A percentile compares a stretch with the other conserved stretches of the same genome.
These are phyloP conservation scores for Sericinus montela DNA, from an alignment of 2,888 invertebrate species.

Conservation along the genomic window DNA sequence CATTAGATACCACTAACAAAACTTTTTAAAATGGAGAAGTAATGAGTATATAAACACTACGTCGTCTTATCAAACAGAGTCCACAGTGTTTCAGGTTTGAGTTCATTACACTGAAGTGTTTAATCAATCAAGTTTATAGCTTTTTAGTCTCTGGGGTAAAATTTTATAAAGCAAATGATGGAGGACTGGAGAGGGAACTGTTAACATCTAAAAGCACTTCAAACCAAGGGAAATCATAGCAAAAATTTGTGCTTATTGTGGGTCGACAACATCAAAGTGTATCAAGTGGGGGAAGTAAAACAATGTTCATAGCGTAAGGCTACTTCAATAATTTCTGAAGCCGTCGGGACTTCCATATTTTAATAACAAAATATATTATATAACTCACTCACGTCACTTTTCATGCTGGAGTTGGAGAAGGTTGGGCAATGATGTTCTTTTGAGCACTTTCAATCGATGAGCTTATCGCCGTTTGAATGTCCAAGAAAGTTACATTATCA, in stretches of 20 bases:
- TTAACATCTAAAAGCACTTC: constrained; percentile 4
- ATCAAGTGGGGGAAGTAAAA: background rate
- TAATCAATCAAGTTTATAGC: constrained; percentile 5
- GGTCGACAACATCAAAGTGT: constrained; percentile 1
- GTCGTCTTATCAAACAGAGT: too few relatives aligned
- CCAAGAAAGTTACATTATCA: too few relatives aligned
- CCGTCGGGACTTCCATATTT: too few relatives aligned
- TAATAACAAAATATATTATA: too few relatives aligned
- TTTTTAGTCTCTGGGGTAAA: constrained; percentile 1
- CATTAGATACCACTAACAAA: too few relatives aligned
- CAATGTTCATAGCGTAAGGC: background rate
- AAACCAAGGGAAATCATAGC: constrained; percentile 1
- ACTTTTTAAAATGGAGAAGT: too few relatives aligned
- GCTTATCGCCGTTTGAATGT: too few relatives aligned
- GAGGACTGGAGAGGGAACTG: background rate
- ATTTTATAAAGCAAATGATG: constrained; percentile 3
- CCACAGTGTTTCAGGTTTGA: background rate
- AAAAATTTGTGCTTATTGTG: background rate
- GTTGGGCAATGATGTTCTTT: too few relatives aligned
- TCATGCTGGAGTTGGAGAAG: too few relatives aligned
- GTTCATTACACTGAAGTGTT: constrained; percentile 9
- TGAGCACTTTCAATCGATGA: too few relatives aligned
- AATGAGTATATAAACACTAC: too few relatives aligned
- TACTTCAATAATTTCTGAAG: background rate
- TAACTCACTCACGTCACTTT: too few relatives aligned